A percentile compares a stretch with the other conserved stretches of the same genome.
phyloP scores from a whole-genome alignment of 2,113 vertebrate genomes.

The Gnathonemus echidnorhynchus region DNA sequence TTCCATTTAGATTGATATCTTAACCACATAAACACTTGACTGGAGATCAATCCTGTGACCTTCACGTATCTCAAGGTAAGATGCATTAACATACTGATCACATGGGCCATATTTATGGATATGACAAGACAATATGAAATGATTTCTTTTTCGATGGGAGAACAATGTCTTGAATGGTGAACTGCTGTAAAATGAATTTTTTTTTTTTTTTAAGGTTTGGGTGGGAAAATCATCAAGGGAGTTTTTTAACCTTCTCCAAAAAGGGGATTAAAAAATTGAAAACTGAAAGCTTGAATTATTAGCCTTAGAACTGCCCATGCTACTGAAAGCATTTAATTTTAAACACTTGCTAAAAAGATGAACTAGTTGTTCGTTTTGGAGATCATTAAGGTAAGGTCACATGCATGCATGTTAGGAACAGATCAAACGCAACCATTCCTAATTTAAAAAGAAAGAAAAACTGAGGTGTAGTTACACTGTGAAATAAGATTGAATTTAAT shows the following conservation, averaged over 20 bases:
- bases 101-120: slow-evolving; percentile 1
- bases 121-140: background rate
- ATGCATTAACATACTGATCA: slow-evolving; percentile 29
- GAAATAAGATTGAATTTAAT: background rate
- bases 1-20: slow-evolving; percentile 63
- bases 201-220: background rate
- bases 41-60: slow-evolving; percentile 64
- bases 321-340: background rate
- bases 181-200: background rate
- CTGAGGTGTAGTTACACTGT: background rate
- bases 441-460: background rate
- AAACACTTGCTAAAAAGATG: background rate
- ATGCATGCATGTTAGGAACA: background rate
- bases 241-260: background rate
- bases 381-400: background rate
- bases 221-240: background rate
- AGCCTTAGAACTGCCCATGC: background rate
- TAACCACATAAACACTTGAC: slow-evolving; percentile 54
- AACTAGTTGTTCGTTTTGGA: background rate
- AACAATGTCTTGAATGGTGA: background rate
- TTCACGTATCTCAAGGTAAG: slow-evolving; percentile 51
- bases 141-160: background rate
- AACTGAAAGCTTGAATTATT: background rate
- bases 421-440: background rate
- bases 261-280: background rate